phyloP scores from a whole-genome alignment of 2,888 invertebrate species.

The Hirtodrosophila alboralis region DNA sequence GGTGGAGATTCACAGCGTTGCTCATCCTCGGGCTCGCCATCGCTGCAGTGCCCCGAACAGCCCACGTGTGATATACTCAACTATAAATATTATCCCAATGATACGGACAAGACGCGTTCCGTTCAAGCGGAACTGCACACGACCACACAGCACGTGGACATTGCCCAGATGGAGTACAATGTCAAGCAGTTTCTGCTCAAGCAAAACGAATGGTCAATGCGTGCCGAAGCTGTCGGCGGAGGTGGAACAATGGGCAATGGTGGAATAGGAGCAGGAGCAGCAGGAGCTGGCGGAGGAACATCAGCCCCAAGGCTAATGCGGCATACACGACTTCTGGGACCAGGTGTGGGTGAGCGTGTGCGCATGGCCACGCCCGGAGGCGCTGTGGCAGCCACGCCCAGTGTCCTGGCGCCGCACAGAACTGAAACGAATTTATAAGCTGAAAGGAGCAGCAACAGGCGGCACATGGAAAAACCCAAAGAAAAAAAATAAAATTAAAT shows the following conservation, averaged over 20 bases:
- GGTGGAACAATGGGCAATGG: conserved; percentile 6
- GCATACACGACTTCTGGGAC: conserved; percentile 75
- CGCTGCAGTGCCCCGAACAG: conserved; percentile 74
- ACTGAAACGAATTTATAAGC: conserved; percentile 84
- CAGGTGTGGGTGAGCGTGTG: conserved; percentile 78
- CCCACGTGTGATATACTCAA: conserved; percentile 83
- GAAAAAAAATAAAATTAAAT: no score
- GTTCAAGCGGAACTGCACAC: conserved; percentile 81
- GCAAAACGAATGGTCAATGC: conserved; percentile 84
- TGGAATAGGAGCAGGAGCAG: not conserved
- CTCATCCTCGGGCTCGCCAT: conserved; percentile 62
- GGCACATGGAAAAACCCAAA: not conserved
- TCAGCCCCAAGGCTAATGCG: conserved; percentile 50
- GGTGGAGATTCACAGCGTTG: conserved; percentile 42
- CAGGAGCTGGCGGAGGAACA: not conserved
- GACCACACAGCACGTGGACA: conserved; percentile 85
- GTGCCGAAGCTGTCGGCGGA: conserved; percentile 48
- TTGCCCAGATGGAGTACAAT: conserved; percentile 90
- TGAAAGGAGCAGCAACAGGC: not conserved
- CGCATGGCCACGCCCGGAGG: conserved; percentile 62
- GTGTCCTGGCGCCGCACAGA: conserved; percentile 79
- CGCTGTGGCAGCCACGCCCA: conserved; percentile 54
- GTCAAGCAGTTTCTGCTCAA: conserved; percentile 90
- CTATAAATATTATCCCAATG: conserved; percentile 83
- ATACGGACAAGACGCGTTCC: conserved; percentile 78